Base-by-base conservation (phyloP, 2,797 vertebrate genomes). In the Thalassophryne amazonica region DNA sequence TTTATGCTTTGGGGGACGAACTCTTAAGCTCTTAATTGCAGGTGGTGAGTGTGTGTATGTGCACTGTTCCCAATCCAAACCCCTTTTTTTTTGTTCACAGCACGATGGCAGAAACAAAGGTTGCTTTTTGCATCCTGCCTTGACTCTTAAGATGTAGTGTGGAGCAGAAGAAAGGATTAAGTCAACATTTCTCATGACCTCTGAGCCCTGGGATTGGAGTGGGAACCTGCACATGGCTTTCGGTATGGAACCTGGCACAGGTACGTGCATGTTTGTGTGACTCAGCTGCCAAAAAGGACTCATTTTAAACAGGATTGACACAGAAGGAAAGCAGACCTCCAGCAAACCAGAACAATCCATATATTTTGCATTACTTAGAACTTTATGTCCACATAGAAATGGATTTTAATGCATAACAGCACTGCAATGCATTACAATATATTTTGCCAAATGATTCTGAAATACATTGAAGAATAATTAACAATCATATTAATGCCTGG, bases 101-200 rank as follows among this genome's bases (percentile, higher is more conserved):
- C 25, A 48, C 56, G 50, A 58, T 41, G 58, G 50, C 64, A 74
- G 52, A 82, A 74, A 89, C 86, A 88, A 87, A 80, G 80, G 68
- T 37, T 58, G 73, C 53, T 64, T 80, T 61, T 48, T 18, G 38
- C 76, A 78, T 47, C 51, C 33, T 69, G 73, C 64, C 73, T 55
- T 63, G 74, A 81, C 83, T 84, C 72, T 85, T 67, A n/a, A 78
- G 73, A 76, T 76, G 79, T 37, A 63, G 71, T 46, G 73, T 35
- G 43, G 45, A 69, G 72, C 76, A 5, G 34, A 53, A 38, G 62
- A 60, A 56, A 66, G 78, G 87, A 87, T 88, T 87, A 88, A 81
- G 73, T 77, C 77, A 78, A 81, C 78, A 74, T 80, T 90, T 89
- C 88, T 84, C 87, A 90, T 89, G 87, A 90, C 86, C 88, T 88